These are phyloP conservation scores for Xestobium rufovillosum DNA, from an alignment of 2,888 invertebrate species.

Conservation along the genomic window DNA sequence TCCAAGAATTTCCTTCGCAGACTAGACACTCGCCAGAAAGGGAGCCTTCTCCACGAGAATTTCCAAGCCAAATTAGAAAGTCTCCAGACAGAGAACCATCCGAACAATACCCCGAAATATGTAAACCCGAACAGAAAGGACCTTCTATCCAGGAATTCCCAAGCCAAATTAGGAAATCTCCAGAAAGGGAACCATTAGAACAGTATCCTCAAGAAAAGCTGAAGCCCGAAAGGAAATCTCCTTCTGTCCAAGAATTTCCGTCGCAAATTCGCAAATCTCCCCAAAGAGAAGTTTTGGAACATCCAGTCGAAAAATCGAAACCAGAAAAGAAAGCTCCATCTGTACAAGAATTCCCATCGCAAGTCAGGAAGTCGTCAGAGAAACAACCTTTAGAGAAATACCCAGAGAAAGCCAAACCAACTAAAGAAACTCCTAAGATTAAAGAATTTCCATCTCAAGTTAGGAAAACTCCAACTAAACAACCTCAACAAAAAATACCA, in stretches of 20 bases:
- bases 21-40: constrained; percentile 17
- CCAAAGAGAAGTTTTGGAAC: constrained; percentile 22
- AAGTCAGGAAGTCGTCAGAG: constrained; percentile 18
- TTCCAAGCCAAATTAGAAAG: constrained; percentile 24
- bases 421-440: constrained; percentile 9
- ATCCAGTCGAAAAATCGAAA: constrained; percentile 19
- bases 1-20: constrained; percentile 8
- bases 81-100: constrained; percentile 24
- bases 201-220: constrained; percentile 16
- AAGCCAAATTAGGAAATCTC: constrained; percentile 23
- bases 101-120: constrained; percentile 22
- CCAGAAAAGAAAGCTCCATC: constrained; percentile 20
- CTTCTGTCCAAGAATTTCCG: constrained; percentile 22
- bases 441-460: constrained; percentile 22
- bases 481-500: constrained; percentile 15
- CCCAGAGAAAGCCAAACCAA: constrained; percentile 18
- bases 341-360: constrained; percentile 22
- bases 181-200: constrained; percentile 22
- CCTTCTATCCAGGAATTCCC: constrained; percentile 26
- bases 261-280: constrained; percentile 28
- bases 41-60: constrained; percentile 19
- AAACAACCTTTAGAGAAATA: constrained; percentile 18
- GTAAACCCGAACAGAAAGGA: constrained; percentile 14
- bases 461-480: constrained; percentile 15
- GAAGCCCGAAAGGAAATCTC: constrained; percentile 14